These are phyloP conservation scores for Triops longicaudatus DNA, from an alignment of 1,140 invertebrate species.

Conservation along the genomic window DNA sequence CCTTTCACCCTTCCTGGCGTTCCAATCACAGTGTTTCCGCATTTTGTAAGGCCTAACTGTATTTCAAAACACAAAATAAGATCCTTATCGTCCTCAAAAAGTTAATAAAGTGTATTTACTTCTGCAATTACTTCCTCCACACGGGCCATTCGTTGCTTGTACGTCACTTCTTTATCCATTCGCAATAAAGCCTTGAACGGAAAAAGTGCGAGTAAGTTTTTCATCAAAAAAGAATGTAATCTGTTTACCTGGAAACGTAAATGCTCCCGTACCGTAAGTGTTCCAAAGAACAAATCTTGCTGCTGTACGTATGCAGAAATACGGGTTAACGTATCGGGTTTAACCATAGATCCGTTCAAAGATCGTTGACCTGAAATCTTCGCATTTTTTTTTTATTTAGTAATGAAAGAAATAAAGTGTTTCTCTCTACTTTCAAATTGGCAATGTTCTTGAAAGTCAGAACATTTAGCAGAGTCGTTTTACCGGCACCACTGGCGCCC, in stretches of 20 bases:
- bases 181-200: slow-evolving; percentile 68
- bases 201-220: slow-evolving; percentile 26
- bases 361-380: slow-evolving; percentile 28
- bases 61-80: neutral
- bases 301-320: slow-evolving; percentile 92
- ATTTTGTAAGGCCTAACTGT: slow-evolving; percentile 74
- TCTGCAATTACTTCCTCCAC: slow-evolving; percentile 85
- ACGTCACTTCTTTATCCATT: slow-evolving; percentile 75
- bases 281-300: slow-evolving; percentile 79
- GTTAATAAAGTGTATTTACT: slow-evolving; percentile 44
- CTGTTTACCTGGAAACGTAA: slow-evolving; percentile 71
- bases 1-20: slow-evolving; percentile 76
- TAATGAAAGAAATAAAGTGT: slow-evolving; percentile 47
- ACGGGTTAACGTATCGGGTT: slow-evolving; percentile 54
- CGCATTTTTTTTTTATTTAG: neutral
- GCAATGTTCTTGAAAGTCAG: slow-evolving; percentile 67
- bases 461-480: slow-evolving; percentile 87
- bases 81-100: neutral
- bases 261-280: slow-evolving; percentile 83
- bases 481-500: slow-evolving; percentile 91
- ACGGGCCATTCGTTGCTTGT: slow-evolving; percentile 62
- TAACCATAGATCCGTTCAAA: slow-evolving; percentile 34
- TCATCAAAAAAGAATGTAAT: neutral
- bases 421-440: slow-evolving; percentile 52
- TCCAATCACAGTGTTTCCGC: slow-evolving; percentile 79